Evolutionary conservation across 2,888 invertebrate genomes (phyloP).

Genomic region (Cephonodes hylas): DNA sequence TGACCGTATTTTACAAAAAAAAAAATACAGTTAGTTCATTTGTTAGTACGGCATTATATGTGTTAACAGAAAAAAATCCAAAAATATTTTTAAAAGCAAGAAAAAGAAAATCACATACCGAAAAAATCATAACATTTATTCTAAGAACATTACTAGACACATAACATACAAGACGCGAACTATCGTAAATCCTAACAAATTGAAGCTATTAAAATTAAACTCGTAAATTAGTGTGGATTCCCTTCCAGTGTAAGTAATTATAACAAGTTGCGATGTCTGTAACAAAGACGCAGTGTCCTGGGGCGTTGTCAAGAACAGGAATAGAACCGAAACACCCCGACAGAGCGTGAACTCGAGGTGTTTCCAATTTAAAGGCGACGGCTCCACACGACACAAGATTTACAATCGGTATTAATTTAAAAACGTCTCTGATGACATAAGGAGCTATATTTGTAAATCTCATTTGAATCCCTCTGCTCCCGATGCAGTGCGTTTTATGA

Average conservation of each 20-base stretch:
- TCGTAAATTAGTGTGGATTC: constrained; percentile 14
- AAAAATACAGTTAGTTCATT: no score
- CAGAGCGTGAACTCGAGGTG: constrained; percentile 56
- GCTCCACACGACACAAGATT: constrained; percentile 63
- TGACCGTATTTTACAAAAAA: no score
- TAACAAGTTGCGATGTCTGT: constrained; percentile 59
- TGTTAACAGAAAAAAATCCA: no score
- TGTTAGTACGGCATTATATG: no score
- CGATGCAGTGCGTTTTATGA: constrained; percentile 14
- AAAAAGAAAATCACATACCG: no score
- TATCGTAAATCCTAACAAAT: constrained; percentile 11
- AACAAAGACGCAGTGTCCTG: constrained; percentile 59
- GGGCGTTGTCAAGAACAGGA: constrained; percentile 67
- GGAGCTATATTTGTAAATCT: constrained; percentile 56
- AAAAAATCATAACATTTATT: no score
- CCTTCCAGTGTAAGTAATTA: constrained; percentile 61
- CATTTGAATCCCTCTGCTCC: constrained; percentile 36
- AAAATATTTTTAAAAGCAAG: background rate
- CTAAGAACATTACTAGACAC: no score
- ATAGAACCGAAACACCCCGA: constrained; percentile 62
- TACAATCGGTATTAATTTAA: constrained; percentile 72
- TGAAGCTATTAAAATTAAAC: constrained; percentile 11
- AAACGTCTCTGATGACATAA: constrained; percentile 63
- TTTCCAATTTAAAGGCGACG: constrained; percentile 67
- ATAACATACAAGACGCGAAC: no score